phyloP scores from a whole-genome alignment of 2,797 vertebrate species.

The Todus mexicanus region DNA sequence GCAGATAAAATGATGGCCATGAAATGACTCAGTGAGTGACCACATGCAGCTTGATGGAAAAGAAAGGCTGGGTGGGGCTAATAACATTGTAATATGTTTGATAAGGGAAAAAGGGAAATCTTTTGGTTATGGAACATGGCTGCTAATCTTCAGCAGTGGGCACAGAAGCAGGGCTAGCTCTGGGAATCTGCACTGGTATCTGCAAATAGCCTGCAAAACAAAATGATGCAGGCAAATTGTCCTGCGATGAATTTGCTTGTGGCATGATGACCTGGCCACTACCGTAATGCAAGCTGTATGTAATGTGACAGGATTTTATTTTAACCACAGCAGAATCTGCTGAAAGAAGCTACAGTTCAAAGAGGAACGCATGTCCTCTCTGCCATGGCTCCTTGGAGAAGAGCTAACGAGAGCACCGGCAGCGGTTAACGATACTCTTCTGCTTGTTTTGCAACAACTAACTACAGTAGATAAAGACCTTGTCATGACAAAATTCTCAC shows the following conservation, averaged over 20 bases:
- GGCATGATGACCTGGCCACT: not conserved
- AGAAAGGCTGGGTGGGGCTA: not conserved
- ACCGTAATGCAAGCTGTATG: not conserved
- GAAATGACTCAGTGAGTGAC: not conserved
- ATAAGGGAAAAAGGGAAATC: not conserved
- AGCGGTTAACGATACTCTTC: not conserved
- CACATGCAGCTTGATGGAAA: not conserved
- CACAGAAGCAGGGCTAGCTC: not conserved
- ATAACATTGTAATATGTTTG: not conserved
- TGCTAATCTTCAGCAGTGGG: not conserved
- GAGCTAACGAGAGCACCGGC: too few species aligned
- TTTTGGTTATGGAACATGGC: not conserved
- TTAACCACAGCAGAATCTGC: not conserved
- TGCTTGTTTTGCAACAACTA: not conserved
- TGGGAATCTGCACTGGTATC: not conserved
- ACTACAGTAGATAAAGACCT: not conserved
- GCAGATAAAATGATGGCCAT: not conserved
- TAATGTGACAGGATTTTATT: not conserved
- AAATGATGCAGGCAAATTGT: not conserved
- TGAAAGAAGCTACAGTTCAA: not conserved
- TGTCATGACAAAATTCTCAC: not conserved
- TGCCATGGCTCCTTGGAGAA: accelerated
- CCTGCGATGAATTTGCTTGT: not conserved
- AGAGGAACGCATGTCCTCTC: not conserved
- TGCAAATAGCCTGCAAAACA: not conserved